Evolutionary conservation across 2,797 vertebrate genomes (phyloP).

Genomic region (Malacoctenus gilli): DNA sequence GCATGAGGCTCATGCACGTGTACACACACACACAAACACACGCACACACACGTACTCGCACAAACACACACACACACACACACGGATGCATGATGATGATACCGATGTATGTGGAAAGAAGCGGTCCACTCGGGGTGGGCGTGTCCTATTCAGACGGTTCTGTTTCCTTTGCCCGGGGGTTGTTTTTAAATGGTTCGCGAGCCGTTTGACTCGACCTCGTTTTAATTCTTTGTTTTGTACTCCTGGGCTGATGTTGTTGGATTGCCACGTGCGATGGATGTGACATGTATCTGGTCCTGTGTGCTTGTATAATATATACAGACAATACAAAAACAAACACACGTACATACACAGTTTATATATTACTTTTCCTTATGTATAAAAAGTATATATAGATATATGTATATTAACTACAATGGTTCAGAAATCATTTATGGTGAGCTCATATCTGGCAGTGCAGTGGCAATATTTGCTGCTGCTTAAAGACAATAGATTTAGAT

Average conservation of each 20-base stretch:
- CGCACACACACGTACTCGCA: slow-evolving; percentile 22
- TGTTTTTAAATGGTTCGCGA: slow-evolving; percentile 72
- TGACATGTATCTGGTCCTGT: slow-evolving; percentile 77
- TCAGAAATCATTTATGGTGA: slow-evolving; percentile 77
- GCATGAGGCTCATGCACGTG: slow-evolving; percentile 75
- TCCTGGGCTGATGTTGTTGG: slow-evolving; percentile 59
- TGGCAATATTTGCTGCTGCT: slow-evolving; percentile 79
- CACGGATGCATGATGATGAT: slow-evolving; percentile 75
- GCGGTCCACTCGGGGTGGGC: slow-evolving; percentile 66
- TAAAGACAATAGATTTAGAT: slow-evolving; percentile 65
- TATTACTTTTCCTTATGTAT: slow-evolving; percentile 85
- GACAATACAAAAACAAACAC: slow-evolving; percentile 73
- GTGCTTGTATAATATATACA: slow-evolving; percentile 83
- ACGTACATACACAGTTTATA: slow-evolving; percentile 81
- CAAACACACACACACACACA: slow-evolving; percentile 44
- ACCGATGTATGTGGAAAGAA: slow-evolving; percentile 81
- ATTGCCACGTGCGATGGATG: slow-evolving; percentile 70
- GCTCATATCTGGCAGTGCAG: slow-evolving; percentile 71
- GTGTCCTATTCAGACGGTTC: slow-evolving; percentile 47
- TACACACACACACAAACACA: slow-evolving; percentile 52
- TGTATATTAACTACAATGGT: slow-evolving; percentile 81
- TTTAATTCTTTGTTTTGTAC: slow-evolving; percentile 67
- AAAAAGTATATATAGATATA: slow-evolving; percentile 84
- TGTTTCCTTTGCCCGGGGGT: slow-evolving; percentile 54
- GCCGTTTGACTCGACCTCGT: slow-evolving; percentile 69